phyloP scores from a whole-genome alignment of 2,113 vertebrate genomes.

The Laticauda laticaudata region DNA sequence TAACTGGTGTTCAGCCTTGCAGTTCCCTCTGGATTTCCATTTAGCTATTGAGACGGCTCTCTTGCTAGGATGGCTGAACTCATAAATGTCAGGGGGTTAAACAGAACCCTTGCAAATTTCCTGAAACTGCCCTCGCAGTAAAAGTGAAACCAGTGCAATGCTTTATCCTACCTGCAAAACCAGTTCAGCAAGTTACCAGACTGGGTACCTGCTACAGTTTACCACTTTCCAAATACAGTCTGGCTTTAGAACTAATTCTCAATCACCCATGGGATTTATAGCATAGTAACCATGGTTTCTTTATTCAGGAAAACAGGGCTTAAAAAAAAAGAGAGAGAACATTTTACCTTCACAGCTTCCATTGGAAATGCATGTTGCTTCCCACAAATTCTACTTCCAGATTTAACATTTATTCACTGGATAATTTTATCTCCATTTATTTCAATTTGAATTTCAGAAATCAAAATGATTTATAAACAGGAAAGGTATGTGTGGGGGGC shows the following conservation, averaged over 20 bases:
- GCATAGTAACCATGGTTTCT: not conserved
- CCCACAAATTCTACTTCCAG: conserved; percentile 25
- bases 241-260: not conserved
- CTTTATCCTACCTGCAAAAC: not conserved
- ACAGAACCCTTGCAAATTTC: not conserved
- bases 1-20: not conserved
- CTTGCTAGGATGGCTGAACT: not conserved
- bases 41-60: not conserved
- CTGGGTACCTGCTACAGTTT: not conserved
- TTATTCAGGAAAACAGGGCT: not conserved
- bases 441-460: conserved; percentile 40
- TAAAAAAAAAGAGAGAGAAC: not conserved
- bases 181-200: not conserved
- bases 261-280: not conserved
- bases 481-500: not conserved
- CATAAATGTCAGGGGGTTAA: not conserved
- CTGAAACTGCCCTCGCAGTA: not conserved
- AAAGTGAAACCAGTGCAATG: not conserved
- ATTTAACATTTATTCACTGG: conserved; percentile 50
- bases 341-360: conserved; percentile 9
- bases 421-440: conserved; percentile 50
- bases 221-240: not conserved
- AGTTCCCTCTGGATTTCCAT: not conserved
- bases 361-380: conserved; percentile 1
- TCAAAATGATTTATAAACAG: conserved; percentile 39